These are phyloP conservation scores for Lepeophtheirus salmonis DNA, from an alignment of 1,140 invertebrate species.

Conservation along the genomic window DNA sequence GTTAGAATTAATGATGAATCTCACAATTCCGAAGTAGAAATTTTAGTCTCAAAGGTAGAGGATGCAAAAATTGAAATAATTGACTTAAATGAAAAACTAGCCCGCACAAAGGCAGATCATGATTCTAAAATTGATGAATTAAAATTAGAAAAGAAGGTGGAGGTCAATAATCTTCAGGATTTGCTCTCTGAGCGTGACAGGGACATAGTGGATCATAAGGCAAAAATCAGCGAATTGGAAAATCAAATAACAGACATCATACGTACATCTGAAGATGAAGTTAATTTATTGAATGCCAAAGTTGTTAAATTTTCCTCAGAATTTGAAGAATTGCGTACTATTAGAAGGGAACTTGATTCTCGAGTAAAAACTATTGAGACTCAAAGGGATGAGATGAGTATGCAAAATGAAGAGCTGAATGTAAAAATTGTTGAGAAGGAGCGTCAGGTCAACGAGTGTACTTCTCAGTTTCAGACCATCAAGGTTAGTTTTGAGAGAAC, in stretches of 20 bases:
- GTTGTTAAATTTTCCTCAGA: neutral
- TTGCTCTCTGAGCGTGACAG: conserved; percentile 5
- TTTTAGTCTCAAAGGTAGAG: conserved; percentile 13
- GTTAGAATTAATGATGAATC: conserved; percentile 3
- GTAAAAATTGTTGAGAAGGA: conserved; percentile 13
- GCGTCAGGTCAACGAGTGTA: conserved; percentile 1
- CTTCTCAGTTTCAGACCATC: conserved; percentile 4
- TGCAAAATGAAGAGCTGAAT: conserved; percentile 8
- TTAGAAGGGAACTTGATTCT: conserved; percentile 10
- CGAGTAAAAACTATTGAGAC: neutral
- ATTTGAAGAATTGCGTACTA: conserved; percentile 2
- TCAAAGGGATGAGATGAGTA: conserved; percentile 3
- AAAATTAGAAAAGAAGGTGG: conserved; percentile 3
- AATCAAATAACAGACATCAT: neutral
- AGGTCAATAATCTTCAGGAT: conserved; percentile 16
- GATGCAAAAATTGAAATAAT: conserved; percentile 8
- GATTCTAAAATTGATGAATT: conserved; percentile 12
- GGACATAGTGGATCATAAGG: conserved; percentile 9
- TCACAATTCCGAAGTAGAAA: conserved; percentile 13
- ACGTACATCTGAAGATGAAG: neutral
- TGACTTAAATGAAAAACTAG: conserved; percentile 12
- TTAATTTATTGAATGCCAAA: conserved; percentile 9
- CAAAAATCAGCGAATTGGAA: neutral
- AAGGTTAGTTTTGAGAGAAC: conserved; percentile 7
- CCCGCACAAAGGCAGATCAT: conserved; percentile 4